Base-by-base conservation (phyloP, 2,797 vertebrate species). In the Podarcis lilfordi region DNA sequence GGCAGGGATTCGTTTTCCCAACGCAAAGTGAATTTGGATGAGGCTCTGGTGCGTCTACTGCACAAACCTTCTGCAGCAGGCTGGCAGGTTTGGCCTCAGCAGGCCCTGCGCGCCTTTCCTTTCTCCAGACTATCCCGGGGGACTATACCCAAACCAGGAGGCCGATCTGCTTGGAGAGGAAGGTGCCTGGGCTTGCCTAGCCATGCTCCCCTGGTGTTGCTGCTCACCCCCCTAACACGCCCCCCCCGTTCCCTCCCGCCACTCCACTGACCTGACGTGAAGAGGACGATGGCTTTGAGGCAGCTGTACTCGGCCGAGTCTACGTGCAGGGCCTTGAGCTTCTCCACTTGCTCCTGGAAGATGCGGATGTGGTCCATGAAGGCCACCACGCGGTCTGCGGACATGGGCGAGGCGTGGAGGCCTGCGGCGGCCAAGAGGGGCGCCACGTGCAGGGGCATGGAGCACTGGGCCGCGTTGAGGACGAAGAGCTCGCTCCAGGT, bases 331-430 rank as follows among this genome's bases (percentile, higher is more conserved):
- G 98, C 98, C 97, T 99, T 99, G 95, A 99, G 98, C 97, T 99
- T 99, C 97, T 99, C 99, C 97, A 99, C 99, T 97, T 99, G 99
- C 96, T 99, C 99, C 97, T 99, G 99, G 97, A 99, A 99, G 97
- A 99, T 99, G 96, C 98, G 98, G 97, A 99, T 99, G 98, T 99
- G 98, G 98, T 99, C 99, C 99, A 99, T 99, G 98, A 99, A 99
- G 97, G 98, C 98, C 97, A 99, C 99, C 94, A 99, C 99, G 86
- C 98, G 98, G 97, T 99, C 99, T 89, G 99, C 99, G 68, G 98
- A 99, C 98, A 99, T 99, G 88, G 98, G 99, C 86, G 98, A 99
- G 90, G 99, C 98, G 95, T 99, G 99, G 95, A 99, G 98, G 97
- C 99, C 99, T 79, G 99, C 99, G 77, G 99, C 99, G 87, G 98